These are phyloP conservation scores for Phaedon cochleariae DNA, from an alignment of 2,888 invertebrate species.

Conservation along the genomic window DNA sequence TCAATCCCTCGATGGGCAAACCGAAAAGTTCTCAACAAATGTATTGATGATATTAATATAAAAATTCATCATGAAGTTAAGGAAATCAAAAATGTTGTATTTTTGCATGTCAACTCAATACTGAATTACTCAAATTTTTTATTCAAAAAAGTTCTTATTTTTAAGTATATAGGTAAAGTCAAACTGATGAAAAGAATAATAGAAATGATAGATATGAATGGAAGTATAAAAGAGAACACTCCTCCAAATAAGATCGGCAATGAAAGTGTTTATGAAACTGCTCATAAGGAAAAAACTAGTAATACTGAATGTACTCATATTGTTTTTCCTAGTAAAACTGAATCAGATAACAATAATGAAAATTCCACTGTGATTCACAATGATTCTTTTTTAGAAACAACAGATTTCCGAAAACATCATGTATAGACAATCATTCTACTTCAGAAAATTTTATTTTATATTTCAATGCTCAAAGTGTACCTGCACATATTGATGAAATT, in stretches of 20 bases:
- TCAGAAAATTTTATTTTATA: neutral
- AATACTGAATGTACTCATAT: slow-evolving; percentile 4
- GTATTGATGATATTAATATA: slow-evolving; percentile 8
- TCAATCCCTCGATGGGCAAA: slow-evolving; percentile 3
- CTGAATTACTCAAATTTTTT: slow-evolving; percentile 1
- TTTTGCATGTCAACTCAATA: slow-evolving; percentile 7
- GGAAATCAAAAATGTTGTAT: slow-evolving; percentile 1
- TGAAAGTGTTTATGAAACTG: neutral
- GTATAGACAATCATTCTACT: too few species aligned
- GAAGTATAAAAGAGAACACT: neutral
- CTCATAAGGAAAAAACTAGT: neutral
- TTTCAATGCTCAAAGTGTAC: neutral
- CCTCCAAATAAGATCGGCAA: neutral
- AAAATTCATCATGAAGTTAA: slow-evolving; percentile 1
- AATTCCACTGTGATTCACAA: neutral
- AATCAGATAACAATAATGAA: neutral
- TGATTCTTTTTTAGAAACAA: neutral
- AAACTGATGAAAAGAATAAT: slow-evolving; percentile 4
- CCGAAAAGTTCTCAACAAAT: slow-evolving; percentile 10
- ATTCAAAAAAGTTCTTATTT: slow-evolving; percentile 9
- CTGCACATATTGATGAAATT: neutral
- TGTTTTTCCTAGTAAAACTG: neutral
- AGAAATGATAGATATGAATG: slow-evolving; percentile 5
- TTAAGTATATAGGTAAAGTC: slow-evolving; percentile 6
- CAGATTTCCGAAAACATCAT: neutral